Percentiles rank a stretch among this genome's conserved stretches.
Evolutionary conservation across 1,140 invertebrate genomes (phyloP).

Genomic region (Lucilia cuprina): DNA sequence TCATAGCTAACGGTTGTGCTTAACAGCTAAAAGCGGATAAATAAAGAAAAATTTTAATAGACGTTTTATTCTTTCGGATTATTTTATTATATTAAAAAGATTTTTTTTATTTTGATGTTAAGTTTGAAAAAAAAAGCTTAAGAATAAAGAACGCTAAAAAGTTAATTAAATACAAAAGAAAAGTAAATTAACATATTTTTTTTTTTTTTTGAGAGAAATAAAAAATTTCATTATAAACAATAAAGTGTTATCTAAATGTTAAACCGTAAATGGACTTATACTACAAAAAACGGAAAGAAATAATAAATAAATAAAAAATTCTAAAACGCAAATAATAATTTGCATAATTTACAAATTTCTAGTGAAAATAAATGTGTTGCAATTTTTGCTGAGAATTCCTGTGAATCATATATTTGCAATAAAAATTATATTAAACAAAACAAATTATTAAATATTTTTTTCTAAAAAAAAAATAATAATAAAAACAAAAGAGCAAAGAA

Average conservation of each 20-base stretch:
- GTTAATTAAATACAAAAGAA: not conserved
- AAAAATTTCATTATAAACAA: no score
- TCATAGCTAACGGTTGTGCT: slow-evolving; percentile 38
- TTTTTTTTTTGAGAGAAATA: no score
- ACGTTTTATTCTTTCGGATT: not conserved
- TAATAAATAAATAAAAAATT: not conserved
- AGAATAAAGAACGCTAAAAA: not conserved
- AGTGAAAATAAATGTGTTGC: not conserved
- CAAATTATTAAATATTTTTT: not conserved
- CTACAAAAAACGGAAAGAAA: not conserved
- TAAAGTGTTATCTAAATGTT: no score
- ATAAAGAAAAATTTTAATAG: not conserved
- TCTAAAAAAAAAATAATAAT: not conserved
- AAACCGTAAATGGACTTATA: no score
- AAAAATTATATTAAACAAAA: not conserved
- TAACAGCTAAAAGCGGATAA: slow-evolving; percentile 28
- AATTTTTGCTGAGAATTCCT: not conserved
- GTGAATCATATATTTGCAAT: not conserved
- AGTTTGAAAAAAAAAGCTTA: no score
- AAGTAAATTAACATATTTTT: not conserved
- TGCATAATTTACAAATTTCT: not conserved
- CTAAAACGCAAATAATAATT: slow-evolving; percentile 21
- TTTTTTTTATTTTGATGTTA: not conserved
- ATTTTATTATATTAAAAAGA: not conserved
- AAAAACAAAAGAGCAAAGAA: slow-evolving; percentile 22